A percentile compares a stretch with the other conserved stretches of the same genome.
phyloP scores from a whole-genome alignment of 2,113 vertebrate species.

The Lasiurus cinereus region DNA sequence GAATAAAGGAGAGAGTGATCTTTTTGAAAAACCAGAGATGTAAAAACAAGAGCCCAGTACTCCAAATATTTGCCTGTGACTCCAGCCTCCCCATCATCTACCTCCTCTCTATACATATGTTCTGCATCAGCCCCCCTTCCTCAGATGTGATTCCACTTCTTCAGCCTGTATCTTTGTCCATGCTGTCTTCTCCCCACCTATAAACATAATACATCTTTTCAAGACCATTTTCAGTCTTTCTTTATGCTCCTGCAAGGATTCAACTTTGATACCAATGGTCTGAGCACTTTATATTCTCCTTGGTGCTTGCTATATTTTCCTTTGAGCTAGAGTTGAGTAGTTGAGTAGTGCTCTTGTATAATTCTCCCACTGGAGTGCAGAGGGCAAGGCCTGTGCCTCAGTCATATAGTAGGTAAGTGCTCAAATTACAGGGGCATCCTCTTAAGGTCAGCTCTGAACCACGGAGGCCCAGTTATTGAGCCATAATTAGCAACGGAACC shows the following conservation, averaged over 20 bases:
- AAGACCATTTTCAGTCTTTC: neutral
- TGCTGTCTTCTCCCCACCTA: neutral
- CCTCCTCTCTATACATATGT: neutral
- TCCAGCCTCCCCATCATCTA: rapidly evolving
- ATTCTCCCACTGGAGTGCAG: neutral
- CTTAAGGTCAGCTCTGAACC: neutral
- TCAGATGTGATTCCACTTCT: neutral
- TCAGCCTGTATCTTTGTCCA: neutral
- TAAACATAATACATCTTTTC: neutral
- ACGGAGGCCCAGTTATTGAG: neutral
- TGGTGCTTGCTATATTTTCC: neutral
- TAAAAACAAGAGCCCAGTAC: neutral
- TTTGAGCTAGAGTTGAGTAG: neutral
- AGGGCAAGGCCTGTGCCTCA: neutral
- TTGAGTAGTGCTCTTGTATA: neutral
- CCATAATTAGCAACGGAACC: neutral
- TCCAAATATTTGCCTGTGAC: neutral
- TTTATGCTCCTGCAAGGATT: neutral
- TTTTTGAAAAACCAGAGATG: neutral
- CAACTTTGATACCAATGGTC: neutral
- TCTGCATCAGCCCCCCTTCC: neutral
- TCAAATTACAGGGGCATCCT: neutral
- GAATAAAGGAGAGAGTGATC: neutral
- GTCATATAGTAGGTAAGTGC: neutral
- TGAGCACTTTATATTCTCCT: neutral